Conservation (phyloP, 1,140 invertebrate genomes). For the Gryon sp. region DNA sequence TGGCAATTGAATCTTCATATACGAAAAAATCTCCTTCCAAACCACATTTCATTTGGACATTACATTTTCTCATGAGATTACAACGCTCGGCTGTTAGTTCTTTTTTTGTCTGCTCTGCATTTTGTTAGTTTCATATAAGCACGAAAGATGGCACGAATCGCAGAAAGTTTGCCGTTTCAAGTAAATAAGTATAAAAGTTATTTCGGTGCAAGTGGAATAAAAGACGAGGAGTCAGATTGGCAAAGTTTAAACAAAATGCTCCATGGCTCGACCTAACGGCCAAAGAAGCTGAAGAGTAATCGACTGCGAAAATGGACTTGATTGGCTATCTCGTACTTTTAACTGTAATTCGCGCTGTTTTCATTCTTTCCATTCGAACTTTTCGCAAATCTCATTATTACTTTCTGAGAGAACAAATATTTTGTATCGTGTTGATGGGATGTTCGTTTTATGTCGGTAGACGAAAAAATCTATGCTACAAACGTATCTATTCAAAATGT, state of each 20-base stretch:
- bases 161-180: conserved; percentile 21
- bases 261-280: conserved; percentile 4
- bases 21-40: too few species aligned
- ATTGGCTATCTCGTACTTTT: conserved; percentile 43
- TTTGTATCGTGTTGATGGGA: conserved; percentile 40
- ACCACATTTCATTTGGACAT: too few species aligned
- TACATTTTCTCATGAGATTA: too few species aligned
- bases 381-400: conserved; percentile 46
- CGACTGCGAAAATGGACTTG: conserved; percentile 49
- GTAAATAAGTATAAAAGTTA: conserved; percentile 56
- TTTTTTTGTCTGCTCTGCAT: too few species aligned
- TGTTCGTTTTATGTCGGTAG: too few species aligned
- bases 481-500: too few species aligned
- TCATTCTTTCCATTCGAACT: conserved; percentile 26
- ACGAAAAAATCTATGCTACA: too few species aligned
- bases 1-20: too few species aligned
- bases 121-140: too few species aligned
- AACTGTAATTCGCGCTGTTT: conserved; percentile 33
- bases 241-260: conserved; percentile 68
- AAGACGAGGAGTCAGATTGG: conserved; percentile 58
- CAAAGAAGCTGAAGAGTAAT: conserved; percentile 42
- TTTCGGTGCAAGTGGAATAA: conserved; percentile 38
- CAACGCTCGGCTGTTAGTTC: too few species aligned
- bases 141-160: too few species aligned
- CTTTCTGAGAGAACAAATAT: conserved; percentile 21